Conservation (phyloP, 2,113 vertebrate species). For the Pristiophorus japonicus region DNA sequence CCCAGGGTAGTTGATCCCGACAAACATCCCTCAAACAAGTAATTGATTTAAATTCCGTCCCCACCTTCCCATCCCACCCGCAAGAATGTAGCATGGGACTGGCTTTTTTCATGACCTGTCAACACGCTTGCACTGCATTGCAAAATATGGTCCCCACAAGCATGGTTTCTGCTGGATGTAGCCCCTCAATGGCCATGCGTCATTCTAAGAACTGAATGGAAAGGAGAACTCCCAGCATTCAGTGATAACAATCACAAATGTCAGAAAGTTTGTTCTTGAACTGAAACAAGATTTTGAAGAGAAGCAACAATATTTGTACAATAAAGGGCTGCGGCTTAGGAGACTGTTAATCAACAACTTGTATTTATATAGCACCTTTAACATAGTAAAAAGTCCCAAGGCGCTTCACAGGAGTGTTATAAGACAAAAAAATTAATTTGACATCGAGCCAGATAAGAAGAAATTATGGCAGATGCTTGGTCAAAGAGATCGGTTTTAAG, state of each 20-base stretch:
- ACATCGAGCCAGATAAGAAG: too few relatives aligned
- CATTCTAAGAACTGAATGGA: background rate
- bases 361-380: too few relatives aligned
- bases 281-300: background rate
- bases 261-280: background rate
- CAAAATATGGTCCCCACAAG: background rate
- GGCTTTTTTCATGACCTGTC: background rate
- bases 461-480: too few relatives aligned
- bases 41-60: background rate
- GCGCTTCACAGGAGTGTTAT: too few relatives aligned
- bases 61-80: background rate
- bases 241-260: background rate
- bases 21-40: background rate
- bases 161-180: too few relatives aligned
- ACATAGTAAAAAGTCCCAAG: too few relatives aligned
- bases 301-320: background rate
- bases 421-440: too few relatives aligned
- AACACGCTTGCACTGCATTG: background rate
- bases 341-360: too few relatives aligned
- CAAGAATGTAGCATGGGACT: background rate
- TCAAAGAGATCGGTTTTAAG: too few relatives aligned
- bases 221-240: background rate
- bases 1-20: background rate
- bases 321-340: background rate
- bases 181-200: too few relatives aligned